Base-by-base conservation (phyloP, 2,113 vertebrate genomes). In the Steatornis caripensis region DNA sequence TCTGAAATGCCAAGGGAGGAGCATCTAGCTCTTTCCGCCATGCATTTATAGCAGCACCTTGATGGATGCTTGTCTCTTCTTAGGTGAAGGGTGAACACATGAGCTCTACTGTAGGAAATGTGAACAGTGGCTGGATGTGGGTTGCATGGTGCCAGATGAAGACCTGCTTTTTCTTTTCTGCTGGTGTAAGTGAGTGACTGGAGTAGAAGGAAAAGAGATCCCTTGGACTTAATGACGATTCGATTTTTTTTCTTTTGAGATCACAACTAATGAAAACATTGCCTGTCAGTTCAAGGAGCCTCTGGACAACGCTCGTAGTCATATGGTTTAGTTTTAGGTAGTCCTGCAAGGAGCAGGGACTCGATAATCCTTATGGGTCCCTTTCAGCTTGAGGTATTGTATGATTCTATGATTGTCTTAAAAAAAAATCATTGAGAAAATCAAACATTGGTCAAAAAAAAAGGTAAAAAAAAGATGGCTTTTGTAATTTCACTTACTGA, bases 361-460 rank as follows among this genome's bases (percentile, higher is more conserved):
- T 65, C 0, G 0, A n/a, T 61, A 12, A 43, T 87, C n/a, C 11
- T 72, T 49, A 36, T 24, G 5, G 15, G 36, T 41, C 21, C 15
- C 22, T 62, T 78, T 49, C 34, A 83, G 34, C 27, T 62, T 1
- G 0, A 83, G 34, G 19, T 82, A 49, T 12, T 29, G n/a, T 62
- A 16, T 37, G 32, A 9, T n/a, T 64, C 24, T 17, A 16, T 57
- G 32, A 37, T 41, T 71, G 12, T n/a, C 26, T 74, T 74, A 13
- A 62, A 65, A 81, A 39, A 58, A 51, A 36, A 23, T 9, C 5
- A 58, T 15, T 5, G 13, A 62, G 15, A 23, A 72, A 68, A 64
- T 37, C 3, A 85, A 75, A 34, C 7, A 34, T 10, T 36, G 5
- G 12, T 41, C 14, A 14, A 70, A 74, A 84, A 9, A 54, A 15